Base-by-base conservation (phyloP, 1,140 invertebrate species). In the Mactra quadrangularis region DNA sequence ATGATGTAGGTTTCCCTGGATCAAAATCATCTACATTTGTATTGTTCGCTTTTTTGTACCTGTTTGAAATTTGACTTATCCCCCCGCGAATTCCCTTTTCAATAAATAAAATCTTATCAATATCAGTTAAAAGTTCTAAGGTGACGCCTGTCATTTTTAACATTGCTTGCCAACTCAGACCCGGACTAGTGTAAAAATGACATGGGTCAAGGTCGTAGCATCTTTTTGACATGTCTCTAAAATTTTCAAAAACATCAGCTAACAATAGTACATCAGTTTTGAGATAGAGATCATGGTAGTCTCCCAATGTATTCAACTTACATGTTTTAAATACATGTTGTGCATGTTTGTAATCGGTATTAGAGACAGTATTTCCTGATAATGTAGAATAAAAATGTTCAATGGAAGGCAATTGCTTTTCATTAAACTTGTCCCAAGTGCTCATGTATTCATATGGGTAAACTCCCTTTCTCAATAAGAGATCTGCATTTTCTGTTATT, bases 61-160 rank as follows among this genome's bases (percentile, higher is more conserved):
- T 60, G n/a, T 81, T 60, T 1, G 66, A 60, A 17, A 75, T 59
- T 1, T 82, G 22, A 19, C 45, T 57, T 52, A 84, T 62, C 6
- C 75, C 82, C 7, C 83, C 71, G 35, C 78, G 62, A 57, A 82
- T 71, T 6, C 83, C 83, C 15, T 62, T 75, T 77, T 76, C 70
- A 15, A 85, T 66, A 17, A 85, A 50, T 29, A 81, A 41, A 19
- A 71, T 19, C 71, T 64, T 68, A 53, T 85, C 72, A 27, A 60
- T 50, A 38, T 85, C 84, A 13, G 83, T 84, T 47, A 84, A 57
- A 4, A 85, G 60, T 52, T 81, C 66, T 59, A 85, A 53, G 38
- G 55, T 38, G 22, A 75, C 29, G 70, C 50, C 71, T 35, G 84
- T 89, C 62, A 82, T 85, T 85, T 90, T 89, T 72, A 91, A 70